Evolutionary conservation across 2,888 invertebrate species (phyloP).

Genomic region (Tanypteryx hageni): DNA sequence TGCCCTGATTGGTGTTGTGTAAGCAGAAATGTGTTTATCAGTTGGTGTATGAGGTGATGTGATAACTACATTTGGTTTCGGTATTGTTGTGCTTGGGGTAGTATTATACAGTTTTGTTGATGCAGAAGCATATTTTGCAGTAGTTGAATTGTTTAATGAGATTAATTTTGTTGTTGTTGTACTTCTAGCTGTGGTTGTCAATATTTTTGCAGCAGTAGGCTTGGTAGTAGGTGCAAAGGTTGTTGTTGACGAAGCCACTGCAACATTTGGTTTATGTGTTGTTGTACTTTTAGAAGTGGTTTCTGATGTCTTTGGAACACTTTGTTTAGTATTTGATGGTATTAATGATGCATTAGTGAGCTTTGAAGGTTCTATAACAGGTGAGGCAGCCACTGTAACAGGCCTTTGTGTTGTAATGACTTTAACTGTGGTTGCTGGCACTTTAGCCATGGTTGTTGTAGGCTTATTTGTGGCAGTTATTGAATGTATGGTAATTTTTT

Average conservation of each 20-base stretch:
- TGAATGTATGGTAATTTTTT: not conserved
- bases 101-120: not conserved
- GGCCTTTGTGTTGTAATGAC: too few relatives aligned
- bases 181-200: not conserved
- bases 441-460: not conserved
- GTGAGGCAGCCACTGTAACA: not conserved
- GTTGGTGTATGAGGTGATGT: not conserved
- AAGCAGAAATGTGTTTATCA: conserved; percentile 3
- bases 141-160: not conserved
- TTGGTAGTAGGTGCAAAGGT: too few relatives aligned
- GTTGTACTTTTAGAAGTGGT: not conserved
- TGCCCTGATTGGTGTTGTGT: not conserved
- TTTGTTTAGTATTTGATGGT: not conserved
- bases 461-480: not conserved
- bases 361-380: not conserved
- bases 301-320: not conserved
- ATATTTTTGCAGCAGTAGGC: too few relatives aligned
- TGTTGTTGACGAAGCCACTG: too few relatives aligned
- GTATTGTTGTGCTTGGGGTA: not conserved
- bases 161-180: not conserved
- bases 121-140: not conserved
- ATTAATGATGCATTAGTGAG: not conserved
- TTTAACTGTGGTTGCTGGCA: not conserved
- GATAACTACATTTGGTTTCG: not conserved
- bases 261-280: not conserved